Conservation (phyloP, 1,140 invertebrate genomes). For the Ericerus pela region DNA sequence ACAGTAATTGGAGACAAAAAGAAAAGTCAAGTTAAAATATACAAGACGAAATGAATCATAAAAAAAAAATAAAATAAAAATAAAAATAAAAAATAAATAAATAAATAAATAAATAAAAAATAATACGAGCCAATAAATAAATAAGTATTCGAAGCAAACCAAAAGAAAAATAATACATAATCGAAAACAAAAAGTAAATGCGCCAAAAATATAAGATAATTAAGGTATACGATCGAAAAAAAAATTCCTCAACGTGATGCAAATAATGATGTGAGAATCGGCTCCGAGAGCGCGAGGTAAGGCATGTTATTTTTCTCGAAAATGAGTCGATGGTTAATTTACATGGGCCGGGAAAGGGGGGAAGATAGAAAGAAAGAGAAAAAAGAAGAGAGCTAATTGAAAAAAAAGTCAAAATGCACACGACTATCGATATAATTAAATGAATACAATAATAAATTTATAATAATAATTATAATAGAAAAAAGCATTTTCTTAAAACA, state of each 20-base stretch:
- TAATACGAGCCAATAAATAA: too few relatives aligned
- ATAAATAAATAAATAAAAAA: not conserved
- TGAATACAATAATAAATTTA: slow-evolving; percentile 18
- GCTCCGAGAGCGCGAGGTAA: too few relatives aligned
- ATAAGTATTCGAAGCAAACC: too few relatives aligned
- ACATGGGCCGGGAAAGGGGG: too few relatives aligned
- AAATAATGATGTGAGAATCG: too few relatives aligned
- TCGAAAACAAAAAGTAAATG: too few relatives aligned
- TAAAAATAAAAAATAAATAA: not conserved
- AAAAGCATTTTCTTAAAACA: slow-evolving; percentile 26
- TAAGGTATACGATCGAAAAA: too few relatives aligned
- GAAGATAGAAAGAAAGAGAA: not conserved
- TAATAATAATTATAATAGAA: slow-evolving; percentile 19
- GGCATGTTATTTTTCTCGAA: too few relatives aligned
- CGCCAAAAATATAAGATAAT: too few relatives aligned
- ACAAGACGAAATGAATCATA: not conserved
- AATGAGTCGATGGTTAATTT: too few relatives aligned
- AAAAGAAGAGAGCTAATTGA: not conserved
- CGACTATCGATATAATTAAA: slow-evolving; percentile 19
- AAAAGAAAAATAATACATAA: too few relatives aligned
- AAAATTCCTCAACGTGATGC: too few relatives aligned
- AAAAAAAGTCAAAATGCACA: slow-evolving; percentile 19
- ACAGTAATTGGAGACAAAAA: not conserved
- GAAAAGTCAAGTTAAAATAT: not conserved
- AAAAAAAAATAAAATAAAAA: not conserved